Evolutionary conservation across 2,113 vertebrate genomes (phyloP), one percentile per base, ranked within the genome.

Genomic region (Pteruthius melanotis): DNA sequence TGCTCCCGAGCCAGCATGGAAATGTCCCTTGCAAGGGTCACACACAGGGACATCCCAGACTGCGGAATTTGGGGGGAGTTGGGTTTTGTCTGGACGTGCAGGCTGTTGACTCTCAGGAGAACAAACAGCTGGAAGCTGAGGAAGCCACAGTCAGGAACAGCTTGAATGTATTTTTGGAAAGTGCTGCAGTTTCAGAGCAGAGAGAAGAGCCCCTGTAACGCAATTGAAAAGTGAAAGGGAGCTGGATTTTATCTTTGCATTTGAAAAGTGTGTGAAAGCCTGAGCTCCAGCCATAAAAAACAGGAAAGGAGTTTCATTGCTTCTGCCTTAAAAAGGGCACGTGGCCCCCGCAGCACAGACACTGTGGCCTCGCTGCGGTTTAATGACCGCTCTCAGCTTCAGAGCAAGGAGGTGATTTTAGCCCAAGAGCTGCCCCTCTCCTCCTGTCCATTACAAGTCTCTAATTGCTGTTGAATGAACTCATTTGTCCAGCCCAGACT

Each of bases 51-150:
- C 53, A 60, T 50, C 49, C 42, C 9, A 7, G 40, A 1, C 14
- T 2, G 53, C 30, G 64, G 71, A 33, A n/a, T 8, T 0, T 35
- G 10, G 19, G 21, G 11, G 3, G 24, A 68, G 26, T 10, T 14
- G 66, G 2, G 1, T 26, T 61, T 47, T 68, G 47, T 57, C n/a
- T 60, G 23, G 44, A 8, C 2, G 5, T 21, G 47, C 47, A 17
- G 52, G 28, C 61, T 47, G 10, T 26, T 40, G 26, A 3, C 40
- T 64, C 75, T 56, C 68, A 37, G 28, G 49, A 89, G 64, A 4
- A 49, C 60, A 49, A 89, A 47, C 83, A 92, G 80, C 91, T 91
- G 89, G 76, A 40, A 77, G 76, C 75, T 80, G 76, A 72, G 79
- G 28, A 37, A 89, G 63, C 24, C 76, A 23, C 44, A 5, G 66